phyloP scores from a whole-genome alignment of 2,797 vertebrate species.

The Rachycentron canadum region DNA sequence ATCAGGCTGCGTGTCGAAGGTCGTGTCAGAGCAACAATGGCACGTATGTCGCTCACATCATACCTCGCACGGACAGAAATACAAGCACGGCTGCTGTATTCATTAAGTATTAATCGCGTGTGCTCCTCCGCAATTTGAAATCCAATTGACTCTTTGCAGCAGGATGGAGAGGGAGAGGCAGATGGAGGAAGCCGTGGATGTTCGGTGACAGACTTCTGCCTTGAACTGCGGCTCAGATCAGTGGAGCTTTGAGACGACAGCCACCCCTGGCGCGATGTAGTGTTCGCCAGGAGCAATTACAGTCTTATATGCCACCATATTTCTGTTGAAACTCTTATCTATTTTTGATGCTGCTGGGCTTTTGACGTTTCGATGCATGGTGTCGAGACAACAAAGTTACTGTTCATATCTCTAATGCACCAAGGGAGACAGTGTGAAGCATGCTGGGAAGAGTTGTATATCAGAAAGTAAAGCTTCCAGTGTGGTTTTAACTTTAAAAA shows the following conservation, averaged over 20 bases:
- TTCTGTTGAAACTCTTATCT: slow-evolving; percentile 59
- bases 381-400: slow-evolving; percentile 5
- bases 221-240: slow-evolving; percentile 49
- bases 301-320: slow-evolving; percentile 25
- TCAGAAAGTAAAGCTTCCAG: neutral
- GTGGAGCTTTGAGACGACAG: slow-evolving; percentile 54
- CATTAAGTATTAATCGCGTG: slow-evolving; percentile 68
- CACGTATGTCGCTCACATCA: slow-evolving; percentile 23
- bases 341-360: slow-evolving; percentile 53
- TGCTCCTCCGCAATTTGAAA: slow-evolving; percentile 61
- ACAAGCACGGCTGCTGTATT: slow-evolving; percentile 42
- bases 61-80: slow-evolving; percentile 25
- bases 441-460: neutral
- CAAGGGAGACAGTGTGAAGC: slow-evolving; percentile 11
- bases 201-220: slow-evolving; percentile 40
- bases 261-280: slow-evolving; percentile 44
- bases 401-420: slow-evolving; percentile 26
- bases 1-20: slow-evolving; percentile 12
- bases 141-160: slow-evolving; percentile 66
- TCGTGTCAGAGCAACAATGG: slow-evolving; percentile 19
- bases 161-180: slow-evolving; percentile 22
- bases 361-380: slow-evolving; percentile 4
- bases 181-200: slow-evolving; percentile 17
- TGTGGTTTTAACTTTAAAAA: slow-evolving; percentile 7
- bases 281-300: slow-evolving; percentile 59